Conservation (phyloP, 1,140 invertebrate genomes). For the Colletes gigas region DNA sequence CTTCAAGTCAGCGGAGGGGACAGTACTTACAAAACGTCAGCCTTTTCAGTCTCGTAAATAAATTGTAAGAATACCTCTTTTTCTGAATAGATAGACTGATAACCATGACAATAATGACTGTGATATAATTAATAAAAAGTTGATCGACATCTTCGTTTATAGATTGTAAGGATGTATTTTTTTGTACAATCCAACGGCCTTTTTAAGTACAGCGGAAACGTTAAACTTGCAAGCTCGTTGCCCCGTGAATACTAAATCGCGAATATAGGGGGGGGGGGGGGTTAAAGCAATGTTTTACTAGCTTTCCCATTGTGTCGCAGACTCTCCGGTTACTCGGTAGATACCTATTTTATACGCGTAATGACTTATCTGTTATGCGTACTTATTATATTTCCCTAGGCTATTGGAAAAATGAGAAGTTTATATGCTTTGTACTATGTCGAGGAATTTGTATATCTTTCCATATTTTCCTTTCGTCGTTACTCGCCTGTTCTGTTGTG, state of each 20-base stretch:
- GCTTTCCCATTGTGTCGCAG: conserved; percentile 24
- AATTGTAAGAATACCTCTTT: conserved; percentile 36
- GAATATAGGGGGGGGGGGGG: too few species aligned
- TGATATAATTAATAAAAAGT: background rate
- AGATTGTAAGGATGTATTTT: background rate
- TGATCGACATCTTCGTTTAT: background rate
- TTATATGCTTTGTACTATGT: conserved; percentile 80
- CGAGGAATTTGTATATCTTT: conserved; percentile 79
- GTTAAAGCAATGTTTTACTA: too few species aligned
- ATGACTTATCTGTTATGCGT: conserved; percentile 38
- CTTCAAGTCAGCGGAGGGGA: too few species aligned
- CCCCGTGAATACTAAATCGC: too few species aligned
- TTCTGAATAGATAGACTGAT: conserved; percentile 3
- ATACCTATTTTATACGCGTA: conserved; percentile 36
- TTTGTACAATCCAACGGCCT: too few species aligned
- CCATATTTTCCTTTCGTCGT: conserved; percentile 62
- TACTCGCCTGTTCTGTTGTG: conserved; percentile 46
- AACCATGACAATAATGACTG: background rate
- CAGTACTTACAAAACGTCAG: conserved; percentile 39
- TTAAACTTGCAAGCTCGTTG: too few species aligned
- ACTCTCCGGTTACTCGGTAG: conserved; percentile 53
- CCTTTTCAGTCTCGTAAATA: conserved; percentile 42
- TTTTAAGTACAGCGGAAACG: too few species aligned
- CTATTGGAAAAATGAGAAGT: conserved; percentile 76
- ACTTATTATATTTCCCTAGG: conserved; percentile 58